Conservation (phyloP, 2,797 vertebrate species). For the Zalophus californianus region DNA sequence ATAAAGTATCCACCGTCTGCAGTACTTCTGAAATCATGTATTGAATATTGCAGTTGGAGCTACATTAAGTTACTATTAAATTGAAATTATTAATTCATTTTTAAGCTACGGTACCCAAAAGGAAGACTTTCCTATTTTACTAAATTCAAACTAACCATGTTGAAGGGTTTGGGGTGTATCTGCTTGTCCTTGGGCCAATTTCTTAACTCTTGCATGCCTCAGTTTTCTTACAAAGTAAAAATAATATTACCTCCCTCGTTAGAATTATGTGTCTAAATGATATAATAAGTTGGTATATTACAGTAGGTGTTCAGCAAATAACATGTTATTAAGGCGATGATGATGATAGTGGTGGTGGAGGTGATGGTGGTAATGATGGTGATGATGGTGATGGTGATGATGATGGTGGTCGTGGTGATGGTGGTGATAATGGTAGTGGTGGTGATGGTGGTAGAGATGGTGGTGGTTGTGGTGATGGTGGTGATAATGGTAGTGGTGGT, state of each 20-base stretch:
- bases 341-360: neutral
- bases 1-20: neutral
- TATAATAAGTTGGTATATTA: neutral
- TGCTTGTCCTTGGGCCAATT: neutral
- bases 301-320: neutral
- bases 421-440: accelerated
- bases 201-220: neutral
- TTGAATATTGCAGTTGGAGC: neutral
- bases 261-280: neutral
- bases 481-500: accelerated
- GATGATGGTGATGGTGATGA: accelerated
- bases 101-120: neutral
- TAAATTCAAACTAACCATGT: neutral
- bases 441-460: accelerated
- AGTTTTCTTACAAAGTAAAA: neutral
- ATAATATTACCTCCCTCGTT: neutral
- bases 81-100: neutral
- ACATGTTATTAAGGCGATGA: neutral
- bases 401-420: accelerated
- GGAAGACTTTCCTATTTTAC: neutral
- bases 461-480: accelerated
- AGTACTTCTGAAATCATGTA: neutral
- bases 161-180: neutral
- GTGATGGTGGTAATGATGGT: neutral
- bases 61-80: neutral